phyloP scores from a whole-genome alignment of 2,888 invertebrate genomes.

The Synergus gifuensis region DNA sequence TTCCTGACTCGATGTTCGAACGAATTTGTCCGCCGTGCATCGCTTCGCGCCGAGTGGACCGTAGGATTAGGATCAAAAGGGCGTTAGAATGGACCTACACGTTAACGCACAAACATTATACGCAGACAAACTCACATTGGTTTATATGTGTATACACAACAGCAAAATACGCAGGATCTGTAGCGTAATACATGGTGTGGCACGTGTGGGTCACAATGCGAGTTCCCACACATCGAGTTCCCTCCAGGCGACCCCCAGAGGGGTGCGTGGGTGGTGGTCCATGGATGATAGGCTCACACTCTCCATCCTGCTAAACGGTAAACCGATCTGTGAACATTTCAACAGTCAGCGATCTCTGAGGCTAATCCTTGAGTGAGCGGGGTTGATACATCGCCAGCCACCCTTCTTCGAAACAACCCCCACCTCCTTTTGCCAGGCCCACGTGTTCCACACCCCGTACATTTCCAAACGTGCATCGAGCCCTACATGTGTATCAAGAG shows the following conservation, averaged over 20 bases:
- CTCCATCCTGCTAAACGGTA: slow-evolving; percentile 77
- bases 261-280: slow-evolving; percentile 52
- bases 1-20: slow-evolving; percentile 26
- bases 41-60: slow-evolving; percentile 34
- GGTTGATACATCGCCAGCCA: slow-evolving; percentile 70
- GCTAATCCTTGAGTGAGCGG: slow-evolving; percentile 75
- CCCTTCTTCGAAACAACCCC: slow-evolving; percentile 53
- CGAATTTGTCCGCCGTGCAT: slow-evolving; percentile 36
- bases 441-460: slow-evolving; percentile 47
- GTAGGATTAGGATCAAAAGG: slow-evolving; percentile 42
- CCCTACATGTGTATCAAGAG: slow-evolving; percentile 51
- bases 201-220: slow-evolving; percentile 81
- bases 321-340: slow-evolving; percentile 78
- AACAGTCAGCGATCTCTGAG: slow-evolving; percentile 76
- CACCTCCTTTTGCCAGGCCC: slow-evolving; percentile 49
- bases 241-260: slow-evolving; percentile 54
- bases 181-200: slow-evolving; percentile 79
- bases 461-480: slow-evolving; percentile 48
- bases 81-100: slow-evolving; percentile 29
- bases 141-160: slow-evolving; percentile 65
- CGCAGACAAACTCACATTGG: slow-evolving; percentile 54
- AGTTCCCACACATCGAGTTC: slow-evolving; percentile 78
- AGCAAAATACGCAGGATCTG: slow-evolving; percentile 50
- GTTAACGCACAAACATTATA: slow-evolving; percentile 28
- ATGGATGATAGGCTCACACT: slow-evolving; percentile 70